Percentiles rank a stretch among this genome's conserved stretches.
Conservation (phyloP, 1,140 invertebrate species). For the Halictus rubicundus region DNA sequence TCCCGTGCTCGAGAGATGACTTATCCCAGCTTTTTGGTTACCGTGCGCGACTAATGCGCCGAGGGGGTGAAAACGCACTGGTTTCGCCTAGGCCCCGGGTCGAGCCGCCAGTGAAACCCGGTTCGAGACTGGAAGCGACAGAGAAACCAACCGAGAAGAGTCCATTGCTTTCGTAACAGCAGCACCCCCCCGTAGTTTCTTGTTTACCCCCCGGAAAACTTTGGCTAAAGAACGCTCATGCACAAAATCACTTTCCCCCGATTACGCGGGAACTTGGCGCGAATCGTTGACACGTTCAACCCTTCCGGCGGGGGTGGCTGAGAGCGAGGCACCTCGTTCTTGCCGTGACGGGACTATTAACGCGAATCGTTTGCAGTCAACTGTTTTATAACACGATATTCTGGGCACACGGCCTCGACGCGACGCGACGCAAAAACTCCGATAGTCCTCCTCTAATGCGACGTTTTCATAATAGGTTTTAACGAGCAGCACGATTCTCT, state of each 20-base stretch:
- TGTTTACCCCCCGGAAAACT: constrained; percentile 35
- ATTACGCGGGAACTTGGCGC: constrained; percentile 27
- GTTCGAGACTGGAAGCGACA: neutral
- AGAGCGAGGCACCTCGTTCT: neutral
- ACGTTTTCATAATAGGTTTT: too few relatives aligned
- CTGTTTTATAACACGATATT: neutral
- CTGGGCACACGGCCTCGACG: neutral
- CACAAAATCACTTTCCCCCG: constrained; percentile 20
- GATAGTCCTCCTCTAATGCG: too few relatives aligned
- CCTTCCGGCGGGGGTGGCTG: neutral
- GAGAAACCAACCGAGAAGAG: neutral
- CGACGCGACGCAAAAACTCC: neutral
- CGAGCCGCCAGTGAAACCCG: neutral
- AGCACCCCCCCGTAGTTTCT: constrained; percentile 28
- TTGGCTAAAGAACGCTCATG: neutral
- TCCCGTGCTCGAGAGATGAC: neutral
- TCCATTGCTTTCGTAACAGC: constrained; percentile 32
- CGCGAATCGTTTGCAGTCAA: constrained; percentile 49
- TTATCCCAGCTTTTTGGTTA: neutral
- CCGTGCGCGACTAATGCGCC: too few relatives aligned
- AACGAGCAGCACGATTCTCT: too few relatives aligned
- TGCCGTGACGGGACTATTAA: constrained; percentile 40
- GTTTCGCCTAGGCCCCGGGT: too few relatives aligned
- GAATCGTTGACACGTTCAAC: constrained; percentile 27
- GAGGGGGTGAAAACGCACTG: neutral